Conservation (phyloP, 2,888 invertebrate genomes). For the Limnephilus lunatus region DNA sequence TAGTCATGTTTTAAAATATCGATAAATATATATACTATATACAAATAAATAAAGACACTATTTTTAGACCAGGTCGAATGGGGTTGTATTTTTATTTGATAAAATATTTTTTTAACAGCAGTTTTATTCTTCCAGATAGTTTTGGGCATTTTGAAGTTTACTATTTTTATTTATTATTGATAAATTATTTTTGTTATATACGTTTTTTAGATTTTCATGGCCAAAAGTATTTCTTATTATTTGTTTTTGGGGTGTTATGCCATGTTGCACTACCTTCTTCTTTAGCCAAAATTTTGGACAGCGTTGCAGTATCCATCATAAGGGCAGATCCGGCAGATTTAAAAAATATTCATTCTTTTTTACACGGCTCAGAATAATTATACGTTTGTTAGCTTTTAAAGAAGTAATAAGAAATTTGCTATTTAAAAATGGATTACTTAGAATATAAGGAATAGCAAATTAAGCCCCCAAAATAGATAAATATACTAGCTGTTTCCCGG, state of each 20-base stretch:
- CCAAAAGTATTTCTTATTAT: too few relatives aligned
- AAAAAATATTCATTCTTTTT: background rate
- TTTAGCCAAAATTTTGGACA: too few relatives aligned
- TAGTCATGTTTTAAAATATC: background rate
- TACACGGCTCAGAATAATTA: background rate
- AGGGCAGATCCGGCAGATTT: too few relatives aligned
- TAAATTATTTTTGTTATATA: too few relatives aligned
- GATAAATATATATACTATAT: slow-evolving; percentile 12
- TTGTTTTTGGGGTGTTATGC: too few relatives aligned
- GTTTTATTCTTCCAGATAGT: background rate
- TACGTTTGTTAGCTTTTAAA: background rate
- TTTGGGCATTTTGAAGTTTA: background rate
- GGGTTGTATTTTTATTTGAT: slow-evolving; percentile 3
- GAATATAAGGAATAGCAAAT: background rate
- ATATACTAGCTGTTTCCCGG: too few relatives aligned
- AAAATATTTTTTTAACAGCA: background rate
- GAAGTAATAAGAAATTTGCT: background rate
- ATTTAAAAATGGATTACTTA: background rate
- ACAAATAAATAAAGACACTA: background rate
- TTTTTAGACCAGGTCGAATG: slow-evolving; percentile 14
- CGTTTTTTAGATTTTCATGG: too few relatives aligned
- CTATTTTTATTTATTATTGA: background rate
- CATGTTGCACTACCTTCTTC: too few relatives aligned
- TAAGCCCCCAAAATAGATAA: background rate
- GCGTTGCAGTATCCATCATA: too few relatives aligned